Conservation (phyloP, 53 echinoderm and acorn worm genomes). For the Echinarachnius parma region DNA sequence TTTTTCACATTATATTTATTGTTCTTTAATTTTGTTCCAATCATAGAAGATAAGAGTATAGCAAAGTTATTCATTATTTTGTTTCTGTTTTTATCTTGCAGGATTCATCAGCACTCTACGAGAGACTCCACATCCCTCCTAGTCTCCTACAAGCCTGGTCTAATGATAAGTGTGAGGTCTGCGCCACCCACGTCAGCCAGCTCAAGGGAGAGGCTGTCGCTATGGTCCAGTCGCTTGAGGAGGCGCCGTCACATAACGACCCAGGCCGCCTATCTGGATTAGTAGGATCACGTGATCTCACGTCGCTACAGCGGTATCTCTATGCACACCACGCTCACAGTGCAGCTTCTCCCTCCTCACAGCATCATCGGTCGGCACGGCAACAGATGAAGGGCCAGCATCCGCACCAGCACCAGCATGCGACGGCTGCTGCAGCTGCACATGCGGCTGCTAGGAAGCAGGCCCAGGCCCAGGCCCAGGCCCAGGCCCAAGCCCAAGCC, state of each 20-base stretch:
- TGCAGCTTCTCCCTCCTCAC: conserved; percentile 23
- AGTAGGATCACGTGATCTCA: conserved; percentile 79
- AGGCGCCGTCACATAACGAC: conserved; percentile 54
- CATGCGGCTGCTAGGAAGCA: neutral
- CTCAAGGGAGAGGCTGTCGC: conserved; percentile 91
- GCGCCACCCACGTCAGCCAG: conserved; percentile 77
- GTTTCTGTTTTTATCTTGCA: conserved; percentile 33
- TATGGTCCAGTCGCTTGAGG: conserved; percentile 95
- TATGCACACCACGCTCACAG: conserved; percentile 73
- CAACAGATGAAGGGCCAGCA: conserved; percentile 33
- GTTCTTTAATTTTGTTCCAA: no score
- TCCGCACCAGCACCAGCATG: neutral
- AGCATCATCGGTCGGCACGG: conserved; percentile 54
- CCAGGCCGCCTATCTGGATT: conserved; percentile 72
- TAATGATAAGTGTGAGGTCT: conserved; percentile 82
- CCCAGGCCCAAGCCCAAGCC: conserved; percentile 8
- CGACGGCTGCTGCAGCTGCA: conserved; percentile 21
- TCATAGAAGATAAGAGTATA: no score
- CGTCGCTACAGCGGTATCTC: conserved; percentile 85
- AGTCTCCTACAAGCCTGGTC: conserved; percentile 82
- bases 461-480: conserved; percentile 14
- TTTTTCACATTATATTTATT: no score
- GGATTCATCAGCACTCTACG: conserved; percentile 86
- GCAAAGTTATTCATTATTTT: no score
- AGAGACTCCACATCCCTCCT: conserved; percentile 79